A percentile compares a stretch with the other conserved stretches of the same genome.
These are phyloP conservation scores for Gisinianus flammeolus DNA, from an alignment of 2,888 invertebrate genomes.

Conservation along the genomic window DNA sequence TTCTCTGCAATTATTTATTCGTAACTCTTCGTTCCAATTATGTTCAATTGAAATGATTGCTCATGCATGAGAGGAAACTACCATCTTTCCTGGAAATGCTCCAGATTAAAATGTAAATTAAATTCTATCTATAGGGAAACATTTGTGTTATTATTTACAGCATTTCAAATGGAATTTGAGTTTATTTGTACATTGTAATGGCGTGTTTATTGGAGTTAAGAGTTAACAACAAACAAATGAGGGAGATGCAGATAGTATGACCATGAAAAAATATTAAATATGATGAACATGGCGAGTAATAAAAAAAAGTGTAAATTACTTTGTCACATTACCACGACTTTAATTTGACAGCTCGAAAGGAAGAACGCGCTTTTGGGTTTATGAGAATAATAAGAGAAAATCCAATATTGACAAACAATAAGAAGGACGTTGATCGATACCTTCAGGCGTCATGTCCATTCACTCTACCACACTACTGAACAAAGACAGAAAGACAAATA, in stretches of 20 bases:
- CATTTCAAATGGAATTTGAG: too few relatives aligned
- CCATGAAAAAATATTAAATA: too few relatives aligned
- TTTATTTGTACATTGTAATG: too few relatives aligned
- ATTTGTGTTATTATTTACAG: neutral
- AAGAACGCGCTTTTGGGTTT: neutral
- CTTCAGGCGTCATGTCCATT: neutral
- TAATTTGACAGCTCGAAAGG: conserved; percentile 29
- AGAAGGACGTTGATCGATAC: conserved; percentile 19
- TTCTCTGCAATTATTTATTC: neutral
- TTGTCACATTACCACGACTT: conserved; percentile 2
- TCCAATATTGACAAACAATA: conserved; percentile 32
- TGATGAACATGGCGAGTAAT: too few relatives aligned
- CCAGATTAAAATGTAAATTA: too few relatives aligned
- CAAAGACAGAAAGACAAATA: neutral
- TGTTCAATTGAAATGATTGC: neutral
- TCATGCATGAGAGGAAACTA: neutral
- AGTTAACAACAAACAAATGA: too few relatives aligned
- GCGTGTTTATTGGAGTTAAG: too few relatives aligned
- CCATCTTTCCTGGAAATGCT: neutral
- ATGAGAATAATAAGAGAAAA: neutral
- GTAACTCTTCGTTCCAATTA: neutral
- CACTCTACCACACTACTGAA: neutral
- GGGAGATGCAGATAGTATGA: too few relatives aligned
- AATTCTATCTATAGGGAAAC: neutral
- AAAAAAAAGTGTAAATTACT: conserved; percentile 14